Conservation (phyloP, 2,113 vertebrate species). For the Otocyon megalotis region DNA sequence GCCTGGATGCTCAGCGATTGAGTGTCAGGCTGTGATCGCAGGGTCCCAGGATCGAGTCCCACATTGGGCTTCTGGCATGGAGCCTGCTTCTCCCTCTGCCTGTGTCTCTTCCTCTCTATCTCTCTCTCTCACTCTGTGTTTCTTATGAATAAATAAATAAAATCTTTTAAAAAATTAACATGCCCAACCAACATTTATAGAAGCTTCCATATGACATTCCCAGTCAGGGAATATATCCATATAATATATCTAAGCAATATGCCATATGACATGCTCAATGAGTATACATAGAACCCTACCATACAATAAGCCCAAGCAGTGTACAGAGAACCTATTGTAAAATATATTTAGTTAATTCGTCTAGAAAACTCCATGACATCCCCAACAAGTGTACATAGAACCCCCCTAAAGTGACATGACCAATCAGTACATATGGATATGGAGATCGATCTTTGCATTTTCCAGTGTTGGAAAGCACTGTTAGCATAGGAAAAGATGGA, state of each 20-base stretch:
- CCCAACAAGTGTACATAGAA: neutral
- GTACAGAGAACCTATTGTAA: neutral
- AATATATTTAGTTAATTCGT: neutral
- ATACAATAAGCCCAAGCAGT: neutral
- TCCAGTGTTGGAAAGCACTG: neutral
- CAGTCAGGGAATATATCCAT: neutral
- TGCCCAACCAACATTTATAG: neutral
- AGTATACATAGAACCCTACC: neutral
- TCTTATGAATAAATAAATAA: too few species aligned
- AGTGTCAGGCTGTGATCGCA: too few species aligned
- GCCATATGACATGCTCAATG: neutral
- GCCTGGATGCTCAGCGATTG: too few species aligned
- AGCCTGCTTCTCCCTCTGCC: too few species aligned
- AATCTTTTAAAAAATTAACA: neutral
- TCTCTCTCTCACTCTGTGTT: too few species aligned
- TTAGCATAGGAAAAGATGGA: neutral
- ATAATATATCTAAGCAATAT: neutral
- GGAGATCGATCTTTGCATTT: neutral
- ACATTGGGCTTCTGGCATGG: too few species aligned
- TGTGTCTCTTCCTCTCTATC: too few species aligned
- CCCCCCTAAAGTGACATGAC: neutral
- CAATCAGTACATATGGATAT: neutral
- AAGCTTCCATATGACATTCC: neutral
- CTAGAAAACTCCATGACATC: neutral
- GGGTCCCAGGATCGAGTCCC: too few species aligned